These are phyloP conservation scores for Noctua fimbriata DNA, from an alignment of 2,888 invertebrate species.

Conservation along the genomic window DNA sequence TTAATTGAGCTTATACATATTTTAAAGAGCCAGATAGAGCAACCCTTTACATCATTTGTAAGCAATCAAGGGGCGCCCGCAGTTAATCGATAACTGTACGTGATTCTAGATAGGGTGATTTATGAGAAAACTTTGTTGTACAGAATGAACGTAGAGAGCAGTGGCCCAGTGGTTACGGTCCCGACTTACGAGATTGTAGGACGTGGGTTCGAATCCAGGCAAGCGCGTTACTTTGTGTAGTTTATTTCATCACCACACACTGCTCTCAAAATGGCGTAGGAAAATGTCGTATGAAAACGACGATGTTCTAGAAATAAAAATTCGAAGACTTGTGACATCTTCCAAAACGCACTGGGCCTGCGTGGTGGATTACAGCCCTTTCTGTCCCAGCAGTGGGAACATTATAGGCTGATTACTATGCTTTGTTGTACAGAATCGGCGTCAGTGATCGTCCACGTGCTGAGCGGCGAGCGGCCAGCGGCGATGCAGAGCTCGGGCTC, in stretches of 20 bases:
- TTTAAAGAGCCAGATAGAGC: conserved; percentile 39
- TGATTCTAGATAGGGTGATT: conserved; percentile 52
- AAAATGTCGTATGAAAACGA: background rate
- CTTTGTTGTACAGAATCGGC: conserved; percentile 91
- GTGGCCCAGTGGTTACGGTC: background rate
- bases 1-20: conserved; percentile 40
- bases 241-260: background rate
- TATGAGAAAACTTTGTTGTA: conserved; percentile 45
- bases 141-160: conserved; percentile 72
- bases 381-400: background rate
- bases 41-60: conserved; percentile 48
- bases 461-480: conserved; percentile 93
- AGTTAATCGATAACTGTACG: conserved; percentile 45
- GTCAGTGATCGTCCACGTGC: conserved; percentile 95
- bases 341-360: background rate
- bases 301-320: background rate
- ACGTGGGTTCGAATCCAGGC: background rate
- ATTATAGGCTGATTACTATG: background rate
- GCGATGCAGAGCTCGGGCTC: conserved; percentile 91
- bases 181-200: background rate
- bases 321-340: no score
- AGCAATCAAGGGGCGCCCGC: conserved; percentile 36
- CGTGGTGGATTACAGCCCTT: background rate
- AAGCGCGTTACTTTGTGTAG: no score
- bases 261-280: background rate